These are phyloP conservation scores for Philereme vetulata DNA, from an alignment of 2,888 invertebrate species.

Conservation along the genomic window DNA sequence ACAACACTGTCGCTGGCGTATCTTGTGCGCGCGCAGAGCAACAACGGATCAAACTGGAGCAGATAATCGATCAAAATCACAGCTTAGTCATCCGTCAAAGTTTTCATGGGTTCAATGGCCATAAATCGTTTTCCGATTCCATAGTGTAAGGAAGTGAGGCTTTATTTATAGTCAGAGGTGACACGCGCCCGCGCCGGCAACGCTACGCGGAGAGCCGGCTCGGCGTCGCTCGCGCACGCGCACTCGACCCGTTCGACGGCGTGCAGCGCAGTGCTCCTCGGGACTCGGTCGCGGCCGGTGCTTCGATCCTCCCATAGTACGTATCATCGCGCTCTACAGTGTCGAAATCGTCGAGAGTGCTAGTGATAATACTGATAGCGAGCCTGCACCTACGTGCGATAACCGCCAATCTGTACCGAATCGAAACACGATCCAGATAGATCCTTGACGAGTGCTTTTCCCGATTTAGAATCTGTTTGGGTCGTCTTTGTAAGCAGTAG, in stretches of 20 bases:
- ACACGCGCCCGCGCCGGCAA: constrained; percentile 51
- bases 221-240: constrained; percentile 40
- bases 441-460: constrained; percentile 61
- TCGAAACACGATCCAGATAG: constrained; percentile 60
- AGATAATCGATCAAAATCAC: constrained; percentile 41
- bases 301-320: constrained; percentile 44
- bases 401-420: constrained; percentile 61
- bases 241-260: constrained; percentile 30
- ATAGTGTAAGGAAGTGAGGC: constrained; percentile 72
- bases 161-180: constrained; percentile 73
- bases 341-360: constrained; percentile 64
- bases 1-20: constrained; percentile 26
- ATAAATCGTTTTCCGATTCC: constrained; percentile 76
- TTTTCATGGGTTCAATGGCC: constrained; percentile 78
- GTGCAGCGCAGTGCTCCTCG: constrained; percentile 42
- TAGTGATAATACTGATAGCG: constrained; percentile 73
- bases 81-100: constrained; percentile 59
- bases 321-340: constrained; percentile 57
- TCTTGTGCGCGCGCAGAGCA: neutral
- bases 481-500: constrained; percentile 56
- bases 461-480: constrained; percentile 54
- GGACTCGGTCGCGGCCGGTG: constrained; percentile 56
- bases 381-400: constrained; percentile 55
- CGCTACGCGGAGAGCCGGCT: constrained; percentile 42
- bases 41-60: constrained; percentile 38